Base-by-base conservation (phyloP, 2,888 invertebrate species). In the Tuta absoluta region DNA sequence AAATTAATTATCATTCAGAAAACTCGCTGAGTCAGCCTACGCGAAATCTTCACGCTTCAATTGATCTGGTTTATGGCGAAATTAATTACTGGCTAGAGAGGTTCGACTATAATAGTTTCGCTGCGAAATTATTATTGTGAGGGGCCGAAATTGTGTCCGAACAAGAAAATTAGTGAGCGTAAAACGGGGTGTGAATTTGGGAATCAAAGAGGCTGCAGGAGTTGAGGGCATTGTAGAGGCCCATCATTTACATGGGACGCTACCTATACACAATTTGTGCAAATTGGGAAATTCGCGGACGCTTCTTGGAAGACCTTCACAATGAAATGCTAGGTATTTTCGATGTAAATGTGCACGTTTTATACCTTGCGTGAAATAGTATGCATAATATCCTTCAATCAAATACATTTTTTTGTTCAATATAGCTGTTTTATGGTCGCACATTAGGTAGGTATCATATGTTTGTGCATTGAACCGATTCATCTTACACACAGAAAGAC, bases 161-260 rank as follows among this genome's bases (percentile, higher is more conserved):
- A 89, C 89, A 91, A 91, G 91, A 91, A 91, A 91, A 91, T 91
- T 91, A 91, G 86, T 89, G 86, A 89, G 91, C 91, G 90, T 90
- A 87, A 91, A 90, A 86, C 89, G 81, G 91, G 90, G 90, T 90
- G 91, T 85, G 89, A 89, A 89, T 89, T 88, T 86, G 85, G 81
- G 83, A 90, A 89, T 87, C 89, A 90, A 89, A 89, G 89, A 88
- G 88, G 80, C 77, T 78, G 76, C 76, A 75, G 81, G 84, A 88
- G 82, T 89, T 85, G 83, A 77, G 81, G 80, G 82, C 75, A 89
- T 89, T 90, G 89, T 89, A 82, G 80, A 75, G 77, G 77, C 75
- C 84, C 86, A 84, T 85, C 85, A 88, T 89, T 89, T 89, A 88
- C 88, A 87, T 88, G 88, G 86, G 86, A 87, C 80, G 67, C 24